These are phyloP conservation scores for Oreamnos americanus DNA, from an alignment of 2,113 vertebrate genomes.

Conservation along the genomic window DNA sequence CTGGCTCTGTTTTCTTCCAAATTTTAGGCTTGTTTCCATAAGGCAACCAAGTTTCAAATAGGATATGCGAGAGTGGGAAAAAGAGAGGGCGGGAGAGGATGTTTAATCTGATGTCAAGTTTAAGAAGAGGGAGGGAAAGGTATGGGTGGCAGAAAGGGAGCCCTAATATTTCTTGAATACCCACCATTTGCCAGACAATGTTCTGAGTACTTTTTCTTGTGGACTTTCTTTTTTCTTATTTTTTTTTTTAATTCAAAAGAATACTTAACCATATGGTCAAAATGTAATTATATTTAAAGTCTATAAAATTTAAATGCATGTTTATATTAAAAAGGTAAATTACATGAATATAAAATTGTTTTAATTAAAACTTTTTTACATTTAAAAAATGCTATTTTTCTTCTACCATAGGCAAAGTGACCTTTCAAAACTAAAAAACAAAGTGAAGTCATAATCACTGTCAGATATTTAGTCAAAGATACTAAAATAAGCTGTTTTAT, in stretches of 20 bases:
- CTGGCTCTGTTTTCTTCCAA: neutral
- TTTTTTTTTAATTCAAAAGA: neutral
- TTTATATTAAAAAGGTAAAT: neutral
- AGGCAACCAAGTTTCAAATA: conserved; percentile 20
- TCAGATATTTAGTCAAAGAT: neutral
- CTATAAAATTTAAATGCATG: neutral
- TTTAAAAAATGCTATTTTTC: neutral
- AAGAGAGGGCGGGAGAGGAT: neutral
- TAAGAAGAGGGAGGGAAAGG: neutral
- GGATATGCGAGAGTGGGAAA: neutral
- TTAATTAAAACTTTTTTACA: neutral
- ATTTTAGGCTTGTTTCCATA: conserved; percentile 1
- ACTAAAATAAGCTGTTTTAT: neutral
- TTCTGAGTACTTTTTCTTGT: neutral
- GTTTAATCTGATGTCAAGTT: neutral
- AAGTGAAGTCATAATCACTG: neutral
- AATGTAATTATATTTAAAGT: neutral
- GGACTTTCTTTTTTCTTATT: neutral
- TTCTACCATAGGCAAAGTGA: neutral
- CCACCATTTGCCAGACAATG: neutral
- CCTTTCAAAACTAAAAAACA: neutral
- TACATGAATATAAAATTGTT: neutral
- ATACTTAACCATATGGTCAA: neutral
- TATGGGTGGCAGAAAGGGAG: neutral
- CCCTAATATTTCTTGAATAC: neutral